Percentiles rank a stretch among this genome's conserved stretches.
phyloP scores from a whole-genome alignment of 2,113 vertebrate species.

The Laticauda laticaudata region DNA sequence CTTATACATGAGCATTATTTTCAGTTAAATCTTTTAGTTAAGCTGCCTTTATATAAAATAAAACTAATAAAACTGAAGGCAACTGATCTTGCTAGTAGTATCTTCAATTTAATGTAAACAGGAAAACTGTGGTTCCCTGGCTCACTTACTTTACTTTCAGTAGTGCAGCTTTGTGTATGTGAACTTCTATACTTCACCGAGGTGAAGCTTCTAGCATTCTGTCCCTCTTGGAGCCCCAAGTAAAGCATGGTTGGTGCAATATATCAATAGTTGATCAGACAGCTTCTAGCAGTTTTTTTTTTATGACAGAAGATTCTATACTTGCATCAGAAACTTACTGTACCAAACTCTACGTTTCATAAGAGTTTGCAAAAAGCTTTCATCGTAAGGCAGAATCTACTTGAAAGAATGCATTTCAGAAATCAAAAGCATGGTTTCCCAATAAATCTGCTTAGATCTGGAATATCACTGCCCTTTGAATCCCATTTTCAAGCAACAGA shows the following conservation, averaged over 20 bases:
- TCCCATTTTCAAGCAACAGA: slow-evolving; percentile 29
- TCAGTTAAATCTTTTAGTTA: neutral
- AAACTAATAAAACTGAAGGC: neutral
- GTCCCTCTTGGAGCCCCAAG: neutral
- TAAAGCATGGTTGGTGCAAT: neutral
- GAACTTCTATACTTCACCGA: neutral
- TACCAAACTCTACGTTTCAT: neutral
- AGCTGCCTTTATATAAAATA: neutral
- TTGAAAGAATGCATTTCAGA: neutral
- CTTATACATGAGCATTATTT: neutral
- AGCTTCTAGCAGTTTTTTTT: neutral
- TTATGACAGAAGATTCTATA: neutral
- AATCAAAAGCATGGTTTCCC: neutral
- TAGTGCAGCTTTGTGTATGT: neutral
- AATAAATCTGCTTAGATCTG: neutral
- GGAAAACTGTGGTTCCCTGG: neutral
- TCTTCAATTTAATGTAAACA: neutral
- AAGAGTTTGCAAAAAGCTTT: neutral
- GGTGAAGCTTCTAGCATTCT: neutral
- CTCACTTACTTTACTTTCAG: neutral
- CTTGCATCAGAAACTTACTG: neutral
- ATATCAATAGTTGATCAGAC: neutral
- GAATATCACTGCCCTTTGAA: neutral
- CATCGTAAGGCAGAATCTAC: neutral
- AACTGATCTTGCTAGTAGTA: neutral